Evolutionary conservation across 2,113 vertebrate species (phyloP), one percentile per base, ranked within the genome.

Genomic region (Ancistrus triradiatus): DNA sequence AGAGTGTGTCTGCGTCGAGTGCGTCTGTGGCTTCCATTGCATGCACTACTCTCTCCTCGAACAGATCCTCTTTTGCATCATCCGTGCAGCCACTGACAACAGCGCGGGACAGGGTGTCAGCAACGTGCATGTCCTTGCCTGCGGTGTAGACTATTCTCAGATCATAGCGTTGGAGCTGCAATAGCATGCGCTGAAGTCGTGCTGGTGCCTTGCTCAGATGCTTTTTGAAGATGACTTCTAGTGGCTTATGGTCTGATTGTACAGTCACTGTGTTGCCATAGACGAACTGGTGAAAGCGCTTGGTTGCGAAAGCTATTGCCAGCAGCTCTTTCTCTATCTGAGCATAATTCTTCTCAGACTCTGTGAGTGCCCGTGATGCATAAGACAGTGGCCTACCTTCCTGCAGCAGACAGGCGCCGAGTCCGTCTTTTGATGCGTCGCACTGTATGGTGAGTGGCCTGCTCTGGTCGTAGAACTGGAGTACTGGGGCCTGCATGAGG

Each of bases 351-450:
- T 66, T 6, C 15, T 74, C 46, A 6, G 59, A 46, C 1, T 59
- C 42, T 2, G 73, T 64, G 8, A 69, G 62, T 51, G 57, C 28
- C 7, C 55, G 8, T 10, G 53, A 75, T 3, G 62, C 38, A 63
- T 44, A 74, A 11, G 19, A 49, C 43, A 62, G 5, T n/a, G 44
- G 49, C 1, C 24, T 38, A 13, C 67, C 43, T 18, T 66, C 48
- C 24, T 66, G 69, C 2, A 69, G 25, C 6, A 74, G 66, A 50
- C 38, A 65, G 5, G 59, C 33, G 40, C 72, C 67, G n/a, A 70
- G 24, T 3, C 67, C 56, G 22, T 40, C 50, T 57, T 69, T 70
- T 21, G 51, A 74, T 14, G 72, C 17, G 25, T 74, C 68, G 17
- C 44, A 55, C 19, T 74, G 58, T 66, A 66, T 5, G 2, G 40